A percentile compares a stretch with the other conserved stretches of the same genome.
These are phyloP conservation scores for Phylloscopus trochilus DNA, from an alignment of 2,113 vertebrate species.

Conservation along the genomic window DNA sequence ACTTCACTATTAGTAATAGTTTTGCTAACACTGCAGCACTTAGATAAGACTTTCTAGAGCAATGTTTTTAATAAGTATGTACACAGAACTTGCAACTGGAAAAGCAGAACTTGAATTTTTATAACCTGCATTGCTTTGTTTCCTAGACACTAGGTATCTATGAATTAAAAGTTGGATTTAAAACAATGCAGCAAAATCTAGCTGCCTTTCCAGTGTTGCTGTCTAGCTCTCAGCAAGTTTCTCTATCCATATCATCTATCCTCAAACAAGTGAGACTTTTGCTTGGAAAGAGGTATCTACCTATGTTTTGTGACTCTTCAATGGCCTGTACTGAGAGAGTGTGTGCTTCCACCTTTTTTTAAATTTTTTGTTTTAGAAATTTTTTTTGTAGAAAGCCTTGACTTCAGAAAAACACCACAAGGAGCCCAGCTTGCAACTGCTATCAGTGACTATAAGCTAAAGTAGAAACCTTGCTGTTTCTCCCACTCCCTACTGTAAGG, in stretches of 20 bases:
- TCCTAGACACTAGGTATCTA: not conserved
- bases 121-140: not conserved
- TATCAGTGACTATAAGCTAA: not conserved
- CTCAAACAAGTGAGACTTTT: not conserved
- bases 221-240: not conserved
- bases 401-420: not conserved
- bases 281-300: not conserved
- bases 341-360: fast-evolving
- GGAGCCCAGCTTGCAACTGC: not conserved
- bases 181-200: not conserved
- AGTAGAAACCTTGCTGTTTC: not conserved
- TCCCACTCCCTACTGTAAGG: not conserved
- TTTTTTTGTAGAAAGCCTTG: not conserved
- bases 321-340: not conserved
- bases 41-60: not conserved
- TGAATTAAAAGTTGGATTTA: not conserved
- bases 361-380: not conserved
- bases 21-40: not conserved
- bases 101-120: not conserved
- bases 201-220: not conserved
- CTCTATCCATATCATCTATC: not conserved
- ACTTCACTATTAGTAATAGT: not conserved
- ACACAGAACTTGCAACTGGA: not conserved
- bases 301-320: not conserved
- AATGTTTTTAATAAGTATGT: not conserved